phyloP scores from a whole-genome alignment of 2,888 invertebrate genomes.

The Rhyacophila evoluta region DNA sequence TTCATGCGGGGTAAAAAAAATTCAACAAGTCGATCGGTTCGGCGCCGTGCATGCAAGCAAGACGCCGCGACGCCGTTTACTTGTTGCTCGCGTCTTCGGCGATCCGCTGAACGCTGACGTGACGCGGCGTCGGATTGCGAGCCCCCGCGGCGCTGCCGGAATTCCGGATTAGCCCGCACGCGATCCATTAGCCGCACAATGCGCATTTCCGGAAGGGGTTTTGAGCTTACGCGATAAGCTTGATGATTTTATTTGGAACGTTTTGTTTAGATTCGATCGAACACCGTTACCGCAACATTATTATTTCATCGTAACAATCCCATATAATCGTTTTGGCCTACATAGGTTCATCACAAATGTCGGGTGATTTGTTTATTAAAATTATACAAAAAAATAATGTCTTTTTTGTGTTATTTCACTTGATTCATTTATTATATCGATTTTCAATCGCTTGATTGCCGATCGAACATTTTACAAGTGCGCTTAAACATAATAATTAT shows the following conservation, averaged over 20 bases:
- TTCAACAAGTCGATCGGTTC: neutral
- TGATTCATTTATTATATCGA: too few species aligned
- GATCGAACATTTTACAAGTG: too few species aligned
- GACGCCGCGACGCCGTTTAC: neutral
- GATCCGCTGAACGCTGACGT: neutral
- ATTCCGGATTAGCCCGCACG: slow-evolving; percentile 47
- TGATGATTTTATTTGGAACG: slow-evolving; percentile 22
- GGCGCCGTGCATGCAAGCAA: neutral
- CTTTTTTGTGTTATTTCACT: too few species aligned
- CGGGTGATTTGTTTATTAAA: too few species aligned
- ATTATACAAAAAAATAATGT: too few species aligned
- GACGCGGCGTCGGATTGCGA: slow-evolving; percentile 16
- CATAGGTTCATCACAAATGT: too few species aligned
- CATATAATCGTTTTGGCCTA: too few species aligned
- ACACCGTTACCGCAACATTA: neutral
- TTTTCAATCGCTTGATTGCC: too few species aligned
- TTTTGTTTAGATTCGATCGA: slow-evolving; percentile 15
- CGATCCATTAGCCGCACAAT: slow-evolving; percentile 42
- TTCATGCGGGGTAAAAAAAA: neutral
- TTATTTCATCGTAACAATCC: neutral
- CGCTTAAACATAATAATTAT: too few species aligned
- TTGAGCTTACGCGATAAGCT: slow-evolving; percentile 6
- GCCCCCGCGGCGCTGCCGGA: slow-evolving; percentile 35
- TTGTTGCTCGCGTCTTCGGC: slow-evolving; percentile 18
- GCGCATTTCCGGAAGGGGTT: slow-evolving; percentile 28